Conservation (phyloP, 2,797 vertebrate genomes). For the Menidia menidia region DNA sequence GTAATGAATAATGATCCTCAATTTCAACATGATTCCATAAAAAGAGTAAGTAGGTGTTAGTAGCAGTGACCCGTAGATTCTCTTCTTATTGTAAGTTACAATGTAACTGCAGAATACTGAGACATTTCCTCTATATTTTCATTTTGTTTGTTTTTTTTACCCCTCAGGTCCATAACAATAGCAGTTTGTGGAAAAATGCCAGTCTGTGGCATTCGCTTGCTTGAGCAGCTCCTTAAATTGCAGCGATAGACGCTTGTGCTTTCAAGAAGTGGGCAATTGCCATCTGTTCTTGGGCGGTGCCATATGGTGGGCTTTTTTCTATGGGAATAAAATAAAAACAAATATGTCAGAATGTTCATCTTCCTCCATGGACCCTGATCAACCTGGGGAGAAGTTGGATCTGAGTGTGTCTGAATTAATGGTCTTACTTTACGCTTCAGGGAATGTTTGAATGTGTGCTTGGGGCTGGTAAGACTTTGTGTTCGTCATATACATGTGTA, state of each 20-base stretch:
- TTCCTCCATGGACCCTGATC: conserved; percentile 86
- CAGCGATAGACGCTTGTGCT: conserved; percentile 82
- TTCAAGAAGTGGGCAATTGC: conserved; percentile 87
- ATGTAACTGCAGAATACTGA: conserved; percentile 75
- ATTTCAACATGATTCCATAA: conserved; percentile 20
- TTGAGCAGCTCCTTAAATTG: conserved; percentile 85
- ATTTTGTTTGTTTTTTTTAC: conserved; percentile 69
- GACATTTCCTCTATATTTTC: conserved; percentile 67
- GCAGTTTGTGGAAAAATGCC: conserved; percentile 82
- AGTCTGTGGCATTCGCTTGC: conserved; percentile 80
- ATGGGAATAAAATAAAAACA: conserved; percentile 88
- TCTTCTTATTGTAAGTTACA: conserved; percentile 54
- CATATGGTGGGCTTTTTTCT: conserved; percentile 90
- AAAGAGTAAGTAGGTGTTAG: conserved; percentile 35
- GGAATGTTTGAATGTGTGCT: conserved; percentile 54
- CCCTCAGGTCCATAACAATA: conserved; percentile 79
- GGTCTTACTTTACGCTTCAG: conserved; percentile 76
- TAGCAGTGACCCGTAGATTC: conserved; percentile 57
- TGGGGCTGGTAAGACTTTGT: conserved; percentile 33
- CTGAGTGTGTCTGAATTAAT: conserved; percentile 81
- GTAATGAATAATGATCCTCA: conserved; percentile 1
- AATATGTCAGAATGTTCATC: conserved; percentile 90
- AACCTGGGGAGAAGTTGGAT: conserved; percentile 84
- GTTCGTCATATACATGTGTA: conserved; percentile 18
- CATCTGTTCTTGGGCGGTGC: conserved; percentile 87